phyloP scores from a whole-genome alignment of 2,888 invertebrate species.

The Smittia sp. region DNA sequence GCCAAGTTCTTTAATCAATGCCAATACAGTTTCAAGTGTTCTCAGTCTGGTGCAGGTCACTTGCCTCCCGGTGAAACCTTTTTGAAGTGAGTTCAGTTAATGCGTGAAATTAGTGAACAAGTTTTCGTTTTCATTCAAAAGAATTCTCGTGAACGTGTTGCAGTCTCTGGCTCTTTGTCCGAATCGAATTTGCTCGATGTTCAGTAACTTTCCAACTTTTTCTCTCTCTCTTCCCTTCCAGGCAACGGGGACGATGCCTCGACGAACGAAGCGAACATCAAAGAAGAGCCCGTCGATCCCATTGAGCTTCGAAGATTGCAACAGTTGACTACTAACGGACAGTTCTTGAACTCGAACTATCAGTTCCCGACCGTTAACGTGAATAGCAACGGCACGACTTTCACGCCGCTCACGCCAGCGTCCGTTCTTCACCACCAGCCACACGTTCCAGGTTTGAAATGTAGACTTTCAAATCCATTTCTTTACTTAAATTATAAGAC shows the following conservation, averaged over 20 bases:
- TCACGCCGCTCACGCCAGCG: conserved; percentile 61
- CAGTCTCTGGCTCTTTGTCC: neutral
- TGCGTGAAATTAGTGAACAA: neutral
- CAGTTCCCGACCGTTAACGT: conserved; percentile 50
- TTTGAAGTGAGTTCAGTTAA: conserved; percentile 4
- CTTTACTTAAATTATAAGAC: neutral
- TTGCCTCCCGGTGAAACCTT: neutral
- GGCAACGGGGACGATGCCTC: conserved; percentile 59
- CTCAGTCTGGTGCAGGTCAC: neutral
- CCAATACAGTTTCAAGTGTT: neutral
- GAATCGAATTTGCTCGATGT: conserved; percentile 52
- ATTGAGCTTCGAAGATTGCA: conserved; percentile 70
- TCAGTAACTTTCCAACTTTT: conserved; percentile 43
- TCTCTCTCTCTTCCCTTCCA: conserved; percentile 42
- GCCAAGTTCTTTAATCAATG: neutral
- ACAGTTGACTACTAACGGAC: conserved; percentile 52
- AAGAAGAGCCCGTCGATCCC: conserved; percentile 83
- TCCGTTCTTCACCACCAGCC: conserved; percentile 57
- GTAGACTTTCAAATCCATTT: neutral
- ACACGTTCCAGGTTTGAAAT: conserved; percentile 33
- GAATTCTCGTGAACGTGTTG: neutral
- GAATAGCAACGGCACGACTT: conserved; percentile 53
- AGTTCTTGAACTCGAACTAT: conserved; percentile 49
- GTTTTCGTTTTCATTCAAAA: neutral
- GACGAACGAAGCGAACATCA: conserved; percentile 72